Base-by-base conservation (phyloP, 2,113 vertebrate species). In the Prionailurus viverrinus region DNA sequence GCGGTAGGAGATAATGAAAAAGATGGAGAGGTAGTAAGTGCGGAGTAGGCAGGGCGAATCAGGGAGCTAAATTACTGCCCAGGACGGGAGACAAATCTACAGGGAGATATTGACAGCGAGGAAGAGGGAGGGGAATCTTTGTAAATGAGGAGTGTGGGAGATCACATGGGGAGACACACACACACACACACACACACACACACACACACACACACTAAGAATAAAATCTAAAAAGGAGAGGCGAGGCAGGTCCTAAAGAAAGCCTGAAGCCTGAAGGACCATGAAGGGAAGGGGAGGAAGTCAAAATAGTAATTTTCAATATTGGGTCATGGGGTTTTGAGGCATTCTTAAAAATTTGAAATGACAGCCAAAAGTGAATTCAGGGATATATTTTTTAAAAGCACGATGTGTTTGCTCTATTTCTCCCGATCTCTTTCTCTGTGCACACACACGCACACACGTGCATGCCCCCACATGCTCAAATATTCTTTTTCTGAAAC, bases 271-370 rank as follows among this genome's bases (percentile, higher is more conserved):
- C 18, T 10, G 39, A 33, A 82, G 53, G 58, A 33, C 55, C 23
- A 2, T 13, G 1, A 25, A 61, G 45, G 18, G 69, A 63, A 39
- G 36, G 16, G 4, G 31, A 80, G 89, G 18, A 45, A 58, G 21
- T 53, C 16, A 68, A 73, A 71, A 66, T 48, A 76, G 11, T 27
- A 41, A 39, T 82, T 76, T 89, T 83, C 51, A 31, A 14, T 71
- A 65, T 89, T 82, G 82, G 78, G 66, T 76, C 15, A 4, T 58
- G 90, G 51, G 29, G 39, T 82, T 83, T 90, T 91, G 5, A 83
- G 36, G 66, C 12, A 71, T 15, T 78, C 61, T 84, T 89, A 41
- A 78, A 88, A 88, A 82, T 76, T 94, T 83, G 55, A 91, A 94
- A 87, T 94, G 76, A 78, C 10, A 78, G 82, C 51, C 33, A 76